Base-by-base conservation (phyloP, 2,888 invertebrate species). In the Tenthredo scrophulariae region DNA sequence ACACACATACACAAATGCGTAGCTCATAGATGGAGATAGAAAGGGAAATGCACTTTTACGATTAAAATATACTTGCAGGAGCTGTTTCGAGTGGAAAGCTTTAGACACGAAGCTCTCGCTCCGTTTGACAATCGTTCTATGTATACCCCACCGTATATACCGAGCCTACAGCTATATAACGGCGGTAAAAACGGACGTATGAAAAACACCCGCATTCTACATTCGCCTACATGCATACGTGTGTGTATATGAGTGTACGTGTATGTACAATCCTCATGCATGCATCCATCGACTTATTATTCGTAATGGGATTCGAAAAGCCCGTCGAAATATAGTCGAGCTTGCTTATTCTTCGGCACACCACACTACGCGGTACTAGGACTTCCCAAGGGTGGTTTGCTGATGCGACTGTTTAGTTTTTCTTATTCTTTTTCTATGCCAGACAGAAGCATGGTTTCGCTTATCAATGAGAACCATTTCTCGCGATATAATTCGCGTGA, bases 1-100 rank as follows among this genome's bases (percentile, higher is more conserved):
- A 40, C 82, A 85, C 26, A 33, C 33, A 10, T 62, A 58, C 22
- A 58, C 0, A n/a, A 22, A 75, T 58, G 62, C 50, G 13, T 37
- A 62, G 2, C 10, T 0, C 6, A 26, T 54, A n/a, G 46, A 77
- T n/a, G 18, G 83, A 75, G 84, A 91, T 90, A 46, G 46, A 91
- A 90, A 89, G 86, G 85, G 88, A 89, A 88, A 90, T 88, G 89
- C 91, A 91, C 91, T 91, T 91, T 91, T 90, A 86, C 90, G 91
- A 91, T 91, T 91, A 91, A 91, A 91, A 89, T 90, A 90, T 90
- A 62, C 72, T 43, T 22, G 40, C 67, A 33, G 67, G 33, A 67
- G 67, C 22, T 37, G 29, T 37, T 74, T 43, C 40, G 72, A 74
- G 70, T 70, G 70, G 26, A 43, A 72, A 72, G 72, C 72, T 72